phyloP scores from a whole-genome alignment of 1,140 invertebrate species.

The Trypoxylus dichotomus region DNA sequence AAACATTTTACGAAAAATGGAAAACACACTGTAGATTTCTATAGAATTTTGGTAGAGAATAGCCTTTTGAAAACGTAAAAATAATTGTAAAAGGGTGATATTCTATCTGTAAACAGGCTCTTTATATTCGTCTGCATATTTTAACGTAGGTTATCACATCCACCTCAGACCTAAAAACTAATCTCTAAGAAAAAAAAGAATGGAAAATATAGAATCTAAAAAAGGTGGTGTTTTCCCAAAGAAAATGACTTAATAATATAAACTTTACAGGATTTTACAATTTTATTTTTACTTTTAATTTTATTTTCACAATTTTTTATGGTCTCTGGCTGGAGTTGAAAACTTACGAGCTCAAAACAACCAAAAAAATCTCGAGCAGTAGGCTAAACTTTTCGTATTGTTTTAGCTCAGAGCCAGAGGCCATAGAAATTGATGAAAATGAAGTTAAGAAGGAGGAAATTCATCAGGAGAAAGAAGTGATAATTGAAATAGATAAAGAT shows the following conservation, averaged over 20 bases:
- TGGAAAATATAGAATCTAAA: background rate
- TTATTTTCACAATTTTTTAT: conserved; percentile 42
- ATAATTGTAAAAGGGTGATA: too few species aligned
- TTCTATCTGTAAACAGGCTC: too few species aligned
- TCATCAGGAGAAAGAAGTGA: background rate
- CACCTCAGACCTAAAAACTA: conserved; percentile 49
- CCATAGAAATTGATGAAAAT: conserved; percentile 32
- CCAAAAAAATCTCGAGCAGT: background rate
- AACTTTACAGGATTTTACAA: background rate
- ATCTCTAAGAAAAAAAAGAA: background rate
- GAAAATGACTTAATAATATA: background rate
- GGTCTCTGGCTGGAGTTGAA: conserved; percentile 50
- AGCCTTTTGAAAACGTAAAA: too few species aligned
- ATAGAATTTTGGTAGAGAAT: too few species aligned
- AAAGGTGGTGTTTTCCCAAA: background rate
- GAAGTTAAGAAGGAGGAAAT: background rate
- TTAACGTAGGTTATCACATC: conserved; percentile 42
- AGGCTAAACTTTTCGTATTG: conserved; percentile 38
- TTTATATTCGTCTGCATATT: too few species aligned
- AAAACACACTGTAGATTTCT: too few species aligned
- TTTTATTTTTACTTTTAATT: background rate
- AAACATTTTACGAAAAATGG: too few species aligned
- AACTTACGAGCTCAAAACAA: conserved; percentile 38
- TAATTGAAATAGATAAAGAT: too few species aligned
- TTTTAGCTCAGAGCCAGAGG: conserved; percentile 47